These are phyloP conservation scores for Hymenochirus boettgeri DNA, from an alignment of 2,113 vertebrate genomes.

Conservation along the genomic window DNA sequence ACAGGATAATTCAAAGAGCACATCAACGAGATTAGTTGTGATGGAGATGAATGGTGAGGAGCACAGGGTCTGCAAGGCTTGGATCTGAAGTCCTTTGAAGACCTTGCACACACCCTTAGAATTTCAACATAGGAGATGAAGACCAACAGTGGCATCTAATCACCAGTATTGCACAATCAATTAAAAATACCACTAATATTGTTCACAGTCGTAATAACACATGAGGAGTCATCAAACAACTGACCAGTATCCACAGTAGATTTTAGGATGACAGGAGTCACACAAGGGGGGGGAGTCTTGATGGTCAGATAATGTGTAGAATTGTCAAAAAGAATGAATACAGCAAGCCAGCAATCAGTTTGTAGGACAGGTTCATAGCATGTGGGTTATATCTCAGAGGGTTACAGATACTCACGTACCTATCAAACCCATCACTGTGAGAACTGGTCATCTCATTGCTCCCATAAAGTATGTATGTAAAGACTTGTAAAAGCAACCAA, in stretches of 20 bases:
- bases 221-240: conserved; percentile 17
- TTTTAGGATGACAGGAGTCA: neutral
- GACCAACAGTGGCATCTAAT: conserved; percentile 12
- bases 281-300: conserved; percentile 13
- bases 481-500: conserved; percentile 22
- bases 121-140: conserved; percentile 7
- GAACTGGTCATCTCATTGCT: conserved; percentile 9
- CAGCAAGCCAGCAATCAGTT: conserved; percentile 15
- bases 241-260: conserved; percentile 29
- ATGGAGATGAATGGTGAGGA: too few relatives aligned
- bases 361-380: neutral
- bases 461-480: neutral
- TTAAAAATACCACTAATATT: conserved; percentile 16
- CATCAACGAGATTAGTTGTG: too few relatives aligned
- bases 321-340: neutral
- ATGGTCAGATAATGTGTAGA: conserved; percentile 8
- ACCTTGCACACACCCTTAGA: neutral
- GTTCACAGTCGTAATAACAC: conserved; percentile 3
- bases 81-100: too few relatives aligned
- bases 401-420: conserved; percentile 24
- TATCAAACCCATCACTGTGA: conserved; percentile 17
- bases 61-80: too few relatives aligned
- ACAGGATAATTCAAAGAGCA: too few relatives aligned
- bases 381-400: conserved; percentile 20
- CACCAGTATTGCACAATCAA: neutral